Evolutionary conservation across 1,140 invertebrate species (phyloP), one percentile per base, ranked within the genome.

Genomic region (Arion vulgaris): DNA sequence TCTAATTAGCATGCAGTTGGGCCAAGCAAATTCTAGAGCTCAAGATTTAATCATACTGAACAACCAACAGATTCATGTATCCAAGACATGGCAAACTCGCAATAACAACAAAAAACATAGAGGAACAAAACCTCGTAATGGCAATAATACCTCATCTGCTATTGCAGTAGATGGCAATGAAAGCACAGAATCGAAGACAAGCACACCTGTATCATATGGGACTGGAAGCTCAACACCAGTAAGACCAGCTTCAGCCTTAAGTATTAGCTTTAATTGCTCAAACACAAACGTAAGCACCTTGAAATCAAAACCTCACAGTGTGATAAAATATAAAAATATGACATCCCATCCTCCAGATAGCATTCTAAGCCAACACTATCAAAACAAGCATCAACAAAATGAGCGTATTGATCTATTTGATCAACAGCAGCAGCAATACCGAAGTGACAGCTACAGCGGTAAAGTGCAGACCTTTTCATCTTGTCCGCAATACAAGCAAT

Each of bases 1-100:
- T 41, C 53, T 85, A 68, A 79, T 87, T n/a, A 79, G 62, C 78
- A 5, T 66, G 62, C 62, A 66, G 7, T 28, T 66, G 62, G 62
- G 62, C 62, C 62, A 66, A 17, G 62, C 28, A 34, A 32, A 28
- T 34, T 23, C 28, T 34, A 66, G n/a, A 66, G 28, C n/a, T 66
- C 62, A 28, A 23, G n/a, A 66, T 28, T 34, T 66, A 32, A 34
- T 66, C n/a, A 66, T 34, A 2, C 62, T 66, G 1, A 66, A 66
- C 62, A 66, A 32, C 17, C 62, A 66, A 28, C 62, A 32, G n/a
- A 23, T 66, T 11, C 62, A 66, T 2, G 17, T 32, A 9, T 15
- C 7, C 62, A 66, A 66, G n/a, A 32, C 28, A 34, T 32, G 1
- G 28, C 62, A 28, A 28, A 32, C 62, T 28, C 62, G 7, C 4